Percentiles rank a stretch among this genome's conserved stretches.
These are phyloP conservation scores for Sebastes matsubarae DNA, from an alignment of 2,797 vertebrate genomes.

Conservation along the genomic window DNA sequence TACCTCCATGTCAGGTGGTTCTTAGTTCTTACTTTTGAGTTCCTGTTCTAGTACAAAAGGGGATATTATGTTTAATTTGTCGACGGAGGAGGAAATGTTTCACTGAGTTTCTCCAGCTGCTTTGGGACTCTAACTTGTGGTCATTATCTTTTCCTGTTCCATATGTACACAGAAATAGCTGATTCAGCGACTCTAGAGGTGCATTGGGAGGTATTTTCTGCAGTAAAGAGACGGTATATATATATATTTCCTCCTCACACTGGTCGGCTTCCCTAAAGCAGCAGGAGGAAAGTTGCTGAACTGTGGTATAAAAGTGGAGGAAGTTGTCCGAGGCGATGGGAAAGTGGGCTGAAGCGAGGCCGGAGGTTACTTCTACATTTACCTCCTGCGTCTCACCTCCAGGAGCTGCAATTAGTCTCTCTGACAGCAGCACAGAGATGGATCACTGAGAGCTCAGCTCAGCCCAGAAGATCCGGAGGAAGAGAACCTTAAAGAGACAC, in stretches of 20 bases:
- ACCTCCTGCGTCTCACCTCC: slow-evolving; percentile 20
- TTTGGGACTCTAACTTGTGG: neutral
- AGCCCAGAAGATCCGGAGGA: slow-evolving; percentile 22
- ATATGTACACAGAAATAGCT: neutral
- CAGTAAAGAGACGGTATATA: neutral
- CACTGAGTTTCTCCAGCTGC: neutral
- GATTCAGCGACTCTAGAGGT: neutral
- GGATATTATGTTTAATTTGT: neutral
- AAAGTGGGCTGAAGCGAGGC: slow-evolving; percentile 46
- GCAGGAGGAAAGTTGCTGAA: slow-evolving; percentile 8
- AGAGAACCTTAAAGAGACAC: neutral
- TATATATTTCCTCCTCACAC: neutral
- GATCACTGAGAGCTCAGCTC: slow-evolving; percentile 19
- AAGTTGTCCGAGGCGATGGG: neutral
- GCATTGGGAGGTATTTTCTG: neutral
- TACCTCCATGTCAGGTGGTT: no score
- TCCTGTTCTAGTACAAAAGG: neutral
- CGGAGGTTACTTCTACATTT: slow-evolving; percentile 49
- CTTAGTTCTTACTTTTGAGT: neutral
- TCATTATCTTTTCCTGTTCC: neutral
- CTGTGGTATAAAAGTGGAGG: neutral
- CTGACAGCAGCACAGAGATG: slow-evolving; percentile 47
- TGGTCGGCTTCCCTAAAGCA: neutral
- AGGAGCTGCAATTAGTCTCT: slow-evolving; percentile 54
- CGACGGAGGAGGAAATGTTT: neutral